Conservation (phyloP, 2,888 invertebrate genomes). For the Drosophila neonasuta region DNA sequence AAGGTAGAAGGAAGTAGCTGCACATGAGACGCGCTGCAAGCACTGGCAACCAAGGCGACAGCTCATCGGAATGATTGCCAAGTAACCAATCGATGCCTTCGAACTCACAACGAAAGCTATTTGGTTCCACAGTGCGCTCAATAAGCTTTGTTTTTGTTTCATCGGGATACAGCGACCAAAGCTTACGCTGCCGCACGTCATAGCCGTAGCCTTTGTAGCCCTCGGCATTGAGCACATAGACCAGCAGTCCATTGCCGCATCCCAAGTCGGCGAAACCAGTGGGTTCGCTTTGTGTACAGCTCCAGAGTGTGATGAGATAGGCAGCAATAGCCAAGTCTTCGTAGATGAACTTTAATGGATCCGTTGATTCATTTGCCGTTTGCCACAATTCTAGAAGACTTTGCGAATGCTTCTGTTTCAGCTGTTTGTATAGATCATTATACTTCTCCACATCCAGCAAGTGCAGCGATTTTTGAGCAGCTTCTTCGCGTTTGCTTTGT, state of each 20-base stretch:
- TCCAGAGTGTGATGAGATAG: constrained; percentile 92
- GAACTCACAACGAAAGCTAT: constrained; percentile 82
- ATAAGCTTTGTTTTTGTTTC: constrained; percentile 84
- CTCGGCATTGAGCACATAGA: constrained; percentile 91
- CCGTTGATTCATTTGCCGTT: constrained; percentile 94
- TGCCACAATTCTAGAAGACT: constrained; percentile 92
- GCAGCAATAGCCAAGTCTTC: constrained; percentile 98
- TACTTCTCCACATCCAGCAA: constrained; percentile 88
- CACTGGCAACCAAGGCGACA: constrained; percentile 99
- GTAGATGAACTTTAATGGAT: constrained; percentile 96
- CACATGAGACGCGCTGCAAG: constrained; percentile 91
- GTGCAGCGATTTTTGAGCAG: constrained; percentile 84
- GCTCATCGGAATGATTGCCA: constrained; percentile 99
- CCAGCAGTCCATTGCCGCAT: constrained; percentile 98
- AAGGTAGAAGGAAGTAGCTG: constrained; percentile 95
- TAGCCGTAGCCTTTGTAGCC: constrained; percentile 92
- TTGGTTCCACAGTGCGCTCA: constrained; percentile 83
- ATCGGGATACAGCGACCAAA: constrained; percentile 91
- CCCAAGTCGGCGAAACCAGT: constrained; percentile 95
- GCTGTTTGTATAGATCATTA: constrained; percentile 86
- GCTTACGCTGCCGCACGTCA: constrained; percentile 92
- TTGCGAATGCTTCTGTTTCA: constrained; percentile 91
- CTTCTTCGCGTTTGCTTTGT: constrained; percentile 40
- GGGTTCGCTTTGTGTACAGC: constrained; percentile 81
- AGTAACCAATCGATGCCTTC: constrained; percentile 94